Evolutionary conservation across 2,888 invertebrate species (phyloP), one percentile per base, ranked within the genome.

Genomic region (Petrophora chlorosata): DNA sequence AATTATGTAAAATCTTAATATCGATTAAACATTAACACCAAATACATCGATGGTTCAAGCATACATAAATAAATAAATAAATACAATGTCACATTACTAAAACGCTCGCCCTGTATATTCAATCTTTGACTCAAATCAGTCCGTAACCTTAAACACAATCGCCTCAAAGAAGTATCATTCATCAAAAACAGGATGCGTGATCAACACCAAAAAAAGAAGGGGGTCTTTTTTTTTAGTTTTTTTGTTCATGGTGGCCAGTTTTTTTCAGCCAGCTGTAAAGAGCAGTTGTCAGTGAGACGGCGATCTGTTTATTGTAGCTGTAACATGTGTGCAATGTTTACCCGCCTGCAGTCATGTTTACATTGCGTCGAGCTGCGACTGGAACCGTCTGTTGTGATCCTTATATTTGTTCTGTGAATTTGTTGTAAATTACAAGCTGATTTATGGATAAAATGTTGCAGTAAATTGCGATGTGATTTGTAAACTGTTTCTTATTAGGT

Each of bases 401-500:
- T 45, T 43, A 42, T 41, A 28, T 43, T 43, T 42, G 12, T 47
- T 46, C 46, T 42, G 30, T 46, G 45, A 46, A 52, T 46, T 38
- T n/a, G n/a, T 23, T 15, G 54, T 61, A 60, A 57, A 57, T 60
- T 53, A 55, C 51, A 38, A 19, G 42, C 34, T 42, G 56, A 61
- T 61, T 58, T 56, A 58, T 50, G 53, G 29, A 42, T 53, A 39
- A 45, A 50, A 58, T 47, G 50, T 41, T 39, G 33, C 33, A 19
- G 9, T 30, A 10, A 28, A 19, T 23, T 16, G 19, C 7, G 41
- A 36, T 32, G 38, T n/a, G n/a, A n/a, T n/a, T n/a, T n/a, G 19
- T 17, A 41, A 42, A 14, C 42, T 41, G 41, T 14, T 19, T 43
- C 9, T 19, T 42, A 15, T 41, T 41, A 29, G 26, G 15, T 25